Evolutionary conservation across 2,797 vertebrate genomes (phyloP), one percentile per base, ranked within the genome.

Genomic region (Salarias fasciatus): DNA sequence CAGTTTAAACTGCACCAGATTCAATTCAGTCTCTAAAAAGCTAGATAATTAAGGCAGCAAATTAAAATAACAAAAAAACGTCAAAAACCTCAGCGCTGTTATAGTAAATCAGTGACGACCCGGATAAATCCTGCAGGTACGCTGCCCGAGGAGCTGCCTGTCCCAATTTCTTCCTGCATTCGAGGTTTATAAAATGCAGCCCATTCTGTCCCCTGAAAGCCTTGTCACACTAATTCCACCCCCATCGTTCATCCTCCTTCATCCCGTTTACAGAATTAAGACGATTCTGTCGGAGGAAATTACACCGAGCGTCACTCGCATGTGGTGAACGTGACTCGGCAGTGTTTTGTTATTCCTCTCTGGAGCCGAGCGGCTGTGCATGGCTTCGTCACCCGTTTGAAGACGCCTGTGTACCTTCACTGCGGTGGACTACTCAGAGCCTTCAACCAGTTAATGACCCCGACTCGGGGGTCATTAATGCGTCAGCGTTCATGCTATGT

Each of bases 381-480:
- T 90, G 89, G 87, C 85, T 89, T 89, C 54, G 57, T 33, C 65
- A 57, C 82, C 69, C 35, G 12, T 75, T 80, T 90, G 90, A 92
- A 92, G 88, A 72, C 36, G 42, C 40, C 81, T 82, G 73, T 79
- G 86, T 89, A 91, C 90, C 86, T 91, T 80, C 80, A 79, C 83
- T 57, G 10, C 5, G 46, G 83, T 88, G 84, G 88, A 67, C 90
- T 92, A 86, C 86, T 61, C 85, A 73, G 84, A 69, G 58, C 63
- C 90, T 91, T 92, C 90, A 92, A 73, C 37, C 2, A 68, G 14
- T 91, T 90, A 93, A 91, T 87, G 84, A 38, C 61, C 10, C 74
- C 18, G 38, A 47, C 53, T 65, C 44, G 14, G 24, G 64, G 55
- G 84, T 42, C 83, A 87, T 93, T 92, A 90, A 92, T 80, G 37